A percentile compares a stretch with the other conserved stretches of the same genome.
Evolutionary conservation across 2,797 vertebrate species (phyloP).

Genomic region (Platalea minor): DNA sequence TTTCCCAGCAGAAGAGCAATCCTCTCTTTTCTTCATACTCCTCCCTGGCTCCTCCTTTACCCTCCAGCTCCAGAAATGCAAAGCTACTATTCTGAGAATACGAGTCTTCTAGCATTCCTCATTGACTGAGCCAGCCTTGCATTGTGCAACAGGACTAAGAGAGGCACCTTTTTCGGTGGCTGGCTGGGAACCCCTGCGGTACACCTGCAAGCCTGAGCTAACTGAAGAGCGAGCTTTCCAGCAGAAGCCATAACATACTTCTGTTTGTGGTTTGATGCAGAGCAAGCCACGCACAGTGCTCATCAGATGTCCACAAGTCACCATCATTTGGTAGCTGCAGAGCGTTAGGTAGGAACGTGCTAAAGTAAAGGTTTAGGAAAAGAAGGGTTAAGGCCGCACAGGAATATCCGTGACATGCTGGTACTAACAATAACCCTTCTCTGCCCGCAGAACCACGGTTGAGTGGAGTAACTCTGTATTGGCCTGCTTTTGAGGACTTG

Average conservation of each 20-base stretch:
- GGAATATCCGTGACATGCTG: neutral
- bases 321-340: neutral
- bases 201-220: neutral
- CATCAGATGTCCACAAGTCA: neutral
- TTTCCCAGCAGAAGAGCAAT: neutral
- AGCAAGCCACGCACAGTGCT: neutral
- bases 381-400: neutral
- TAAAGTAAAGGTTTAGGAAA: neutral
- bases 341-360: accelerated
- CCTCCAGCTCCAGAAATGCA: neutral
- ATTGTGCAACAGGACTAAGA: neutral
- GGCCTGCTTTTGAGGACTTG: neutral
- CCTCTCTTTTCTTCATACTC: neutral
- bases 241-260: neutral
- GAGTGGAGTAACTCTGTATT: neutral
- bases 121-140: neutral
- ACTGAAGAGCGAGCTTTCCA: neutral
- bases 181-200: neutral
- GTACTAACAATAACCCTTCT: neutral
- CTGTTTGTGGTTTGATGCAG: neutral
- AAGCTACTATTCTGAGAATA: neutral
- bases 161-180: neutral
- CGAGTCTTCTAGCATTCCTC: neutral
- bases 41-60: neutral
- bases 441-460: neutral